Base-by-base conservation (phyloP, 1,140 invertebrate species). In the Pararge aegeria region DNA sequence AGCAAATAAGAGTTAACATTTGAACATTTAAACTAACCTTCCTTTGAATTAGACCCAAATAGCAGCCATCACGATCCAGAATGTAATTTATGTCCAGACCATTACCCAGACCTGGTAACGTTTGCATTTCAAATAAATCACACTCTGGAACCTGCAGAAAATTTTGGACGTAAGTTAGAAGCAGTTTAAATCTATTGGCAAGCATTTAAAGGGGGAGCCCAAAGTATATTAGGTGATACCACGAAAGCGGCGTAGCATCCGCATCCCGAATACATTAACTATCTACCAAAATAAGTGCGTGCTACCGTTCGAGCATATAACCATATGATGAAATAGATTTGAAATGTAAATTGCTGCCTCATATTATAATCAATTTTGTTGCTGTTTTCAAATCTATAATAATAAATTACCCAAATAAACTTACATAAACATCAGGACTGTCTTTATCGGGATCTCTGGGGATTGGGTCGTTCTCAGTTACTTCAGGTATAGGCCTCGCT, bases 101-200 rank as follows among this genome's bases (percentile, higher is more conserved):
- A 55, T 89, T 87, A 9, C 83, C 83, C 1, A 94, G 72, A 55
- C 91, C 91, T 2, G 93, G 93, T 55, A 94, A 73, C 5, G 75
- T 84, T 20, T 89, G 82, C 29, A 91, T 84, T 75, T 94, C 93
- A 69, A 95, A 96, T 51, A 95, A 78, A 87, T 96, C 95, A 58
- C 93, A 93, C 46, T 93, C 90, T 0, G 94, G 94, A 1, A 95
- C 91, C 93, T 94, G 68, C 4, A 6, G 13, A 46, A 51, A 46
- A 24, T 61, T 40, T 13, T 1, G n/a, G 15, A 40, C 34, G 15
- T 37, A 40, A 21, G 6, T 40, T 34, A 10, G 30, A 7, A 27
- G 5, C 27, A 27, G 27, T 27, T 9, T 7, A 7, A 27, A 4
- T 27, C 3, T 27, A 27, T 34, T 27, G 15, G 13, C n/a, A n/a